Evolutionary conservation across 2,113 vertebrate species (phyloP).

Genomic region (Tinamus guttatus): DNA sequence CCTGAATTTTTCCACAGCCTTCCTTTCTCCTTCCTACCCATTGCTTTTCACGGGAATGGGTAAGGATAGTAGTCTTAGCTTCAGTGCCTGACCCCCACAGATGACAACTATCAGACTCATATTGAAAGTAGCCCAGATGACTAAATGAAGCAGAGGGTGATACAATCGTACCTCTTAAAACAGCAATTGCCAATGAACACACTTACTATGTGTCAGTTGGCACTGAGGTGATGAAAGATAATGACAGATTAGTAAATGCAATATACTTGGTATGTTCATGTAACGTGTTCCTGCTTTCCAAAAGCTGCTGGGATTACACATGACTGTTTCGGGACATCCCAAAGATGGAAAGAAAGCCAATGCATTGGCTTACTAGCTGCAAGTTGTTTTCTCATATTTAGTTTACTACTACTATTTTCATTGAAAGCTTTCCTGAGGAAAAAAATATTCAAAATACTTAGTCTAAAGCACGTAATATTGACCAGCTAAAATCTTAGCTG

Average conservation of each 20-base stretch:
- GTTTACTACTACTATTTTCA: background rate
- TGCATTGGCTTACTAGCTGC: background rate
- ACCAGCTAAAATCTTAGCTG: background rate
- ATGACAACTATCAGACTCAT: background rate
- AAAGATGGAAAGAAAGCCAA: background rate
- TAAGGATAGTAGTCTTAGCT: background rate
- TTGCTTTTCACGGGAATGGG: background rate
- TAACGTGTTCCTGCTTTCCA: background rate
- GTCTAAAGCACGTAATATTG: background rate
- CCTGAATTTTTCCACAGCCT: background rate
- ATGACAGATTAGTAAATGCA: background rate
- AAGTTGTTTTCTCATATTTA: background rate
- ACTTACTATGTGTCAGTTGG: background rate
- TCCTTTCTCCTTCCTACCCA: background rate
- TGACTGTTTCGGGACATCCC: background rate
- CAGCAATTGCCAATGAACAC: background rate
- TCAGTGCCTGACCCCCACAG: fast-evolving
- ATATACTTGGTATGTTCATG: background rate
- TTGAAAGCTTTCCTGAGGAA: background rate
- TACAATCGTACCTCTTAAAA: background rate
- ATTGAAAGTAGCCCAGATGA: background rate
- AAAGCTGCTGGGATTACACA: background rate
- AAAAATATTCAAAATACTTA: background rate
- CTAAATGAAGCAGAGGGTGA: background rate
- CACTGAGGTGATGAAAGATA: background rate